Evolutionary conservation across 2,113 vertebrate species (phyloP).

Genomic region (Solenodon paradoxus): DNA sequence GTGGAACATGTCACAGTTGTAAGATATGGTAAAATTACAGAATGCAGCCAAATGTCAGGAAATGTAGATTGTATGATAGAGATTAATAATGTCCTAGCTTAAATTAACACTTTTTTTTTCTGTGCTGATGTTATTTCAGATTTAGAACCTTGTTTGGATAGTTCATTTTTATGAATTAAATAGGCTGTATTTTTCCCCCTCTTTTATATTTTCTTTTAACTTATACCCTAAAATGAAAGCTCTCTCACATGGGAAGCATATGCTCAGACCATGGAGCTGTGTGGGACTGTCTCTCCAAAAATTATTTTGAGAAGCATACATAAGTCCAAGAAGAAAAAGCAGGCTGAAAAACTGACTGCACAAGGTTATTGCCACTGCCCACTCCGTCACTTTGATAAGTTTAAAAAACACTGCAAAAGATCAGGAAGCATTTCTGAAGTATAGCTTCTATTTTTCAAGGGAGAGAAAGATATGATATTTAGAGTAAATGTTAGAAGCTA

Average conservation of each 20-base stretch:
- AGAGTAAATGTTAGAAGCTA: not conserved
- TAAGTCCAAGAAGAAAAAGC: not conserved
- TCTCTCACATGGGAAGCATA: not conserved
- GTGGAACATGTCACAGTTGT: not conserved
- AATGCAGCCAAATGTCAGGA: not conserved
- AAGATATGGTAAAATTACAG: slow-evolving; percentile 10
- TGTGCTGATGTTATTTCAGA: not conserved
- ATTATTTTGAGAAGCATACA: not conserved
- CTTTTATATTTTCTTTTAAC: not conserved
- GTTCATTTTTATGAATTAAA: not conserved
- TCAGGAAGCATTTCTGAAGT: not conserved
- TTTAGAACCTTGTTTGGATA: not conserved
- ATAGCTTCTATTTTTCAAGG: not conserved
- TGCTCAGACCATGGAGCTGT: not conserved
- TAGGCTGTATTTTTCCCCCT: not conserved
- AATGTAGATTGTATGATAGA: not conserved
- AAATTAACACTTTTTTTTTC: not conserved
- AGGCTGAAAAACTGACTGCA: not conserved
- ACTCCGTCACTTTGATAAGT: not conserved
- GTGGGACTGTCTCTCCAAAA: not conserved
- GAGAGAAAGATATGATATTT: not conserved
- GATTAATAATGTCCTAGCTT: not conserved
- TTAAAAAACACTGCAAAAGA: not conserved
- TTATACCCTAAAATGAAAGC: not conserved
- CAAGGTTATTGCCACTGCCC: not conserved